These are phyloP conservation scores for Phallusia fumigata DNA, from an alignment of 23 tunicate genomes.

Conservation along the genomic window DNA sequence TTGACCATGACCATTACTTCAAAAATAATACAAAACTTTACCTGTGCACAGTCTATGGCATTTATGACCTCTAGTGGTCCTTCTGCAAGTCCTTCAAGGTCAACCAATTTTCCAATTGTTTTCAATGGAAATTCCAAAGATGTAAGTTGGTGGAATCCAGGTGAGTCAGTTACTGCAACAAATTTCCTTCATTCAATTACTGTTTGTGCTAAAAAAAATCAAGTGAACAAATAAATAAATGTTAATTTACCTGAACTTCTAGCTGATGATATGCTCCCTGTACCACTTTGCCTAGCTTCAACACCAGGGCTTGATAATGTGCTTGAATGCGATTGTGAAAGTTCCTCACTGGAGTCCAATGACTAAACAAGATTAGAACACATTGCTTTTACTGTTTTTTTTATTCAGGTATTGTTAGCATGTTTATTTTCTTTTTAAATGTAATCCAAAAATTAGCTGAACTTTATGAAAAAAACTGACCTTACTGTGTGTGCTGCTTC, in stretches of 20 bases:
- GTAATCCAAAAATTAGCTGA: too few species aligned
- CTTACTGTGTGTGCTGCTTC: constrained; percentile 80
- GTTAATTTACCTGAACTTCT: constrained; percentile 58
- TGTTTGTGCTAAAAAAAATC: too few species aligned
- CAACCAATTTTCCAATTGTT: constrained; percentile 54
- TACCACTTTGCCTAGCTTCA: constrained; percentile 41
- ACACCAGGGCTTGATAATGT: constrained; percentile 67
- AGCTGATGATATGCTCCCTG: constrained; percentile 59
- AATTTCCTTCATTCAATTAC: not conserved
- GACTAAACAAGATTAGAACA: constrained; percentile 36
- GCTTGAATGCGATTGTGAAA: constrained; percentile 59
- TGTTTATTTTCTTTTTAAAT: too few species aligned
- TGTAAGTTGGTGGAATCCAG: not conserved
- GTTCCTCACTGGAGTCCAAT: constrained; percentile 78
- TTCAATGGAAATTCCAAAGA: constrained; percentile 51
- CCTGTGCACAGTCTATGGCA: constrained; percentile 84
- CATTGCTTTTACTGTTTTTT: too few species aligned
- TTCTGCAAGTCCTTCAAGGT: constrained; percentile 50
- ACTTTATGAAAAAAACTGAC: too few species aligned
- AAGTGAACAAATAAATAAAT: too few species aligned
- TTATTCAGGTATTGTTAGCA: too few species aligned
- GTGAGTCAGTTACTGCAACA: constrained; percentile 18
- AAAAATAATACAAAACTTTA: not conserved
- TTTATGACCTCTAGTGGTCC: constrained; percentile 88
- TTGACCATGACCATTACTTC: not conserved